Base-by-base conservation (phyloP, 2,888 invertebrate genomes). In the Mesorhabditis spiculigera region DNA sequence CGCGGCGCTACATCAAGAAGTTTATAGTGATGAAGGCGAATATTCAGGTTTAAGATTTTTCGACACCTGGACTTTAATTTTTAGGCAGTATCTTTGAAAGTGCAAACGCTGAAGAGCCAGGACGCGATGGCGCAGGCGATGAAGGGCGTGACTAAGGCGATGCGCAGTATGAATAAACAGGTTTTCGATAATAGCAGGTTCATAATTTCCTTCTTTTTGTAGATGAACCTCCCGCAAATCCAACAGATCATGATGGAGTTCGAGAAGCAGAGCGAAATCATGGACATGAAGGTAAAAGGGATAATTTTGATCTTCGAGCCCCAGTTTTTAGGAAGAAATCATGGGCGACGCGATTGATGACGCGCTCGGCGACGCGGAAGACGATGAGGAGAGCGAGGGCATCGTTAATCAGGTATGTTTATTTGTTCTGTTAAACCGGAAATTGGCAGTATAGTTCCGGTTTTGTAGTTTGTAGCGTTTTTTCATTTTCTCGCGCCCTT, bases 321-420 rank as follows among this genome's bases (percentile, higher is more conserved):
- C 1, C 1, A 1, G 1, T 1, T 50, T 16, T 16, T 42, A 45
- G 16, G 97, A 99, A 87, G 98, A 99, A 88, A 94, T 99, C 91
- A 98, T 98, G 92, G 95, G 94, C 86, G 98, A 98, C 88, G 96
- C 95, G 66, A 97, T 99, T 86, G 98, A 98, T 87, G 98, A 98
- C 89, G 98, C 97, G 0, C 95, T 99, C 92, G 97, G 94, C 82
- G 97, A 93, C 77, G 97, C 95, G 86, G 95, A 91, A 65, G 98
- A 99, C 86, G 95, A 96, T 86, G 95, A 96, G 86, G 97, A 98
- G 89, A 94, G 92, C 66, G 85, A 84, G 63, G 71, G 72, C 65
- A 75, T 84, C 61, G 84, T 84, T 10, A 81, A 85, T 67, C 85
- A 84, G 78, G 82, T 82, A n/a, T 44, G 69, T 63, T 16, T 65